A percentile compares a stretch with the other conserved stretches of the same genome.
Conservation (phyloP, 92 coral and sea anemone species). For the Porites evermanni region DNA sequence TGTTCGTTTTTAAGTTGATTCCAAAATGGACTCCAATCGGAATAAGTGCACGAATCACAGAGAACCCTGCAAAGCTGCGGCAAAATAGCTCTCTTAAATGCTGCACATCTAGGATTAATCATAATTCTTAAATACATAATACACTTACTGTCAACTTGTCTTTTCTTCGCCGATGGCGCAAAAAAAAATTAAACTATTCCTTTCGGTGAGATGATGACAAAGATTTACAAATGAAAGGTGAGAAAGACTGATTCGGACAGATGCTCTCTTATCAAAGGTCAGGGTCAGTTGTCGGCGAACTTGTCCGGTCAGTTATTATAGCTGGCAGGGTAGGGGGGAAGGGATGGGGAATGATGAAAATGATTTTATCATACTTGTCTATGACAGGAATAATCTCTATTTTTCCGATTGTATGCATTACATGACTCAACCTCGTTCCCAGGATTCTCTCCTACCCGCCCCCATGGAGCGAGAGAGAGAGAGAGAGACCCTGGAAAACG, state of each 20-base stretch:
- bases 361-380: slow-evolving; percentile 42
- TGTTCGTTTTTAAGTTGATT: too few relatives aligned
- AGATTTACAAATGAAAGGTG: slow-evolving; percentile 21
- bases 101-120: background rate
- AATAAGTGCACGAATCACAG: background rate
- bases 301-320: slow-evolving; percentile 29
- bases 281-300: slow-evolving; percentile 42
- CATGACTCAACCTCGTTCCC: too few relatives aligned
- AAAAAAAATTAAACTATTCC: background rate
- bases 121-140: background rate
- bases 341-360: background rate
- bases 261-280: slow-evolving; percentile 53
- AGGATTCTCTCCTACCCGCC: too few relatives aligned
- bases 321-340: slow-evolving; percentile 40
- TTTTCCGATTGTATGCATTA: background rate
- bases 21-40: background rate
- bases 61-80: too few relatives aligned
- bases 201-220: slow-evolving; percentile 15
- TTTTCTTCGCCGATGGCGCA: background rate
- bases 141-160: background rate
- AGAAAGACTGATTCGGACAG: slow-evolving; percentile 32
- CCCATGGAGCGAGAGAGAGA: too few relatives aligned
- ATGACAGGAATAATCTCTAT: slow-evolving; percentile 31
- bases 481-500: too few relatives aligned
- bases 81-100: too few relatives aligned